Evolutionary conservation across 2,888 invertebrate genomes (phyloP), one percentile per base, ranked within the genome.

Genomic region (Brachynemurus nebulosus): DNA sequence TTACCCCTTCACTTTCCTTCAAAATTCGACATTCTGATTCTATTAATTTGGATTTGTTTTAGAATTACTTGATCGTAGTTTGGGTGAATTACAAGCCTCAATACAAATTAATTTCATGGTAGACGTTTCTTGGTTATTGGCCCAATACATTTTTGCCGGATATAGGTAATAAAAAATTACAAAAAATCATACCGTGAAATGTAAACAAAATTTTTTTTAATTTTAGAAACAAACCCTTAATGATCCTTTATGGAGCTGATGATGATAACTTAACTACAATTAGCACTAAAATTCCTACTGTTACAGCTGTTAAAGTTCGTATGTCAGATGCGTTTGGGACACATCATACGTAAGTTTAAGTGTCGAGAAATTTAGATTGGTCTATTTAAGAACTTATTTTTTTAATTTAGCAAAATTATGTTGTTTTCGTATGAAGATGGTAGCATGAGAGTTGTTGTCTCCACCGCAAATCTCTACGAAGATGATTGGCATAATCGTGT

Each of bases 401-500:
- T 41, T 54, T 48, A 49, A 63, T 68, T 33, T 59, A 81, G 81
- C 1, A 95, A 96, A 70, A 76, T 95, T 74, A 89, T 90, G 72
- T 60, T 96, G 1, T 68, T 95, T 0, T 75, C 79, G 40, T 93
- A 93, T 56, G 80, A 74, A 48, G 82, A 91, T 54, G 74, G 79
- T 0, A 86, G 88, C 0, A 65, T 95, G 42, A 69, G 93, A 9
- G 78, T 96, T 5, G 80, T 92, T 0, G 76, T 96, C 23, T 88
- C 86, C 1, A 95, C 95, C 0, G 91, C 95, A 0, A 97, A 97
- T 67, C 68, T 96, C 3, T 85, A 93, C 52, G 70, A 79, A 18
- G 81, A 84, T 50, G 96, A 97, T 63, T 97, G 96, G 96, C 78
- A 85, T 55, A 86, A 93, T 61, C 78, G 92, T 53, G 90, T 92